These are phyloP conservation scores for Scolanthus callimorphus DNA, from an alignment of 92 coral and sea anemone species.

Conservation along the genomic window DNA sequence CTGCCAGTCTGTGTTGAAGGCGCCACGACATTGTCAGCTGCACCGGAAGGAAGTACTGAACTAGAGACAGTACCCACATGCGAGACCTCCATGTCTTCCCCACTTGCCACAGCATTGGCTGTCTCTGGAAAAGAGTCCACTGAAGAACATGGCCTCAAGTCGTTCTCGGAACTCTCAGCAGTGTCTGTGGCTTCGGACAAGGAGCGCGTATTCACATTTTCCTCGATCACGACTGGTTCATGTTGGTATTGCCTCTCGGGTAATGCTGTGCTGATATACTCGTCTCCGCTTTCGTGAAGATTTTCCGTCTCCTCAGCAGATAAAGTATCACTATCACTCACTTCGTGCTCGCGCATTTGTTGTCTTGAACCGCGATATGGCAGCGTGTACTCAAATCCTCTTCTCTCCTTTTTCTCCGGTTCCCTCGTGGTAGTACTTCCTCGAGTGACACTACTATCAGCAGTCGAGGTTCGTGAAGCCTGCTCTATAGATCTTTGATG, in stretches of 20 bases:
- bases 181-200: neutral
- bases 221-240: neutral
- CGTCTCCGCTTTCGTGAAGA: conserved; percentile 73
- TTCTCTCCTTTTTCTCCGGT: neutral
- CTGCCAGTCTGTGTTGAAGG: too few species aligned
- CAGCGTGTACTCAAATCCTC: neutral
- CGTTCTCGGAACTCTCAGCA: neutral
- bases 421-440: neutral
- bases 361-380: neutral
- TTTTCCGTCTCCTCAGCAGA: conserved; percentile 79
- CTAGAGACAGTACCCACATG: too few species aligned
- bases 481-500: neutral
- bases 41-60: too few species aligned
- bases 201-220: too few species aligned
- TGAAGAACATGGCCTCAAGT: neutral
- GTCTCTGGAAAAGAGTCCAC: neutral
- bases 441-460: neutral
- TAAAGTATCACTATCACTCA: conserved; percentile 80
- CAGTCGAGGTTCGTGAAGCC: neutral
- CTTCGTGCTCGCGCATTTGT: conserved; percentile 12
- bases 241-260: neutral
- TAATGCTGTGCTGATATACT: conserved; percentile 10
- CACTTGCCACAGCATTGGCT: neutral
- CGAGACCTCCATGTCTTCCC: neutral
- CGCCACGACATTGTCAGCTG: too few species aligned